Evolutionary conservation across 2,888 invertebrate species (phyloP).

Genomic region (Rhagophthalmus giganteus): DNA sequence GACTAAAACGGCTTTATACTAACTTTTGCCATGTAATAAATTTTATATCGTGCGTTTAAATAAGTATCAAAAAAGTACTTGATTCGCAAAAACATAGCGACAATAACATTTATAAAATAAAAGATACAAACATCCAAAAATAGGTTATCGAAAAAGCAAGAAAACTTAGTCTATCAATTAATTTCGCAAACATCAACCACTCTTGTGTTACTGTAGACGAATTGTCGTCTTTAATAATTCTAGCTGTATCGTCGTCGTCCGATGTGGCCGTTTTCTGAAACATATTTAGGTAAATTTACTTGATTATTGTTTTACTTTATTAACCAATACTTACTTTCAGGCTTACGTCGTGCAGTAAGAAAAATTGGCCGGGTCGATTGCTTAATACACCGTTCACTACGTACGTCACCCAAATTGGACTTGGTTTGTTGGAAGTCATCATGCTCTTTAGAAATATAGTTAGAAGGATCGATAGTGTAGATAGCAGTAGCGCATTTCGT

Average conservation of each 20-base stretch:
- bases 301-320: no score
- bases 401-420: constrained; percentile 43
- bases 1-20: no score
- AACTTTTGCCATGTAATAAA: no score
- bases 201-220: constrained; percentile 35
- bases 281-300: no score
- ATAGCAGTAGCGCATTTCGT: constrained; percentile 45
- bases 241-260: constrained; percentile 48
- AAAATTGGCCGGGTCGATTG: constrained; percentile 32
- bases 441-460: constrained; percentile 45
- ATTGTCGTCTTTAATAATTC: constrained; percentile 33
- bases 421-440: constrained; percentile 35
- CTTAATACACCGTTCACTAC: constrained; percentile 25
- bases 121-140: constrained; percentile 43
- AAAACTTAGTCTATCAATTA: constrained; percentile 48
- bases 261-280: constrained; percentile 44
- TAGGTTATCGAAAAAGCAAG: constrained; percentile 43
- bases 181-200: constrained; percentile 48
- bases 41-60: no score
- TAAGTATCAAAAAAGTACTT: no score
- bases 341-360: constrained; percentile 33
- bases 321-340: constrained; percentile 37
- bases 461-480: constrained; percentile 44
- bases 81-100: no score
- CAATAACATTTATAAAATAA: constrained; percentile 40